Conservation (phyloP, 2,797 vertebrate genomes). For the Glossophaga mutica region DNA sequence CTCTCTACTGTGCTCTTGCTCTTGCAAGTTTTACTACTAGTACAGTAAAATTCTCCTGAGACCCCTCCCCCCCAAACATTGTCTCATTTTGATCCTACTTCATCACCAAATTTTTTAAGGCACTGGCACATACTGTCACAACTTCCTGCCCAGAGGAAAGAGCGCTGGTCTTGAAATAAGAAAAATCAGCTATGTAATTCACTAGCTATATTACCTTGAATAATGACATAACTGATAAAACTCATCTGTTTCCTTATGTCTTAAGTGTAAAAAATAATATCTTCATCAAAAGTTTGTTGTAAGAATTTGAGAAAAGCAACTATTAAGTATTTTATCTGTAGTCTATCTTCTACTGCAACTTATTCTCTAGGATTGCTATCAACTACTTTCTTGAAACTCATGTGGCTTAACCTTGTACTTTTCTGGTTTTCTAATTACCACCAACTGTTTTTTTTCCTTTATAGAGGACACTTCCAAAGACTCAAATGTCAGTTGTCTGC, state of each 20-base stretch:
- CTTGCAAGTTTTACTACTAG: background rate
- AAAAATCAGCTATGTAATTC: background rate
- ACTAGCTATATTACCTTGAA: background rate
- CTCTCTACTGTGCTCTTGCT: background rate
- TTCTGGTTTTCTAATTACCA: background rate
- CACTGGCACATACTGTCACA: background rate
- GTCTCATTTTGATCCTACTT: slow-evolving; percentile 35
- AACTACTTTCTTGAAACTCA: background rate
- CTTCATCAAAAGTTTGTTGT: background rate
- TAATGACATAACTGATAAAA: background rate
- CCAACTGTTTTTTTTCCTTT: background rate
- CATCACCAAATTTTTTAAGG: background rate
- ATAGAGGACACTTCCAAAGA: background rate
- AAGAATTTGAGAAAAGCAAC: slow-evolving; percentile 27
- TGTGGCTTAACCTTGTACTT: background rate
- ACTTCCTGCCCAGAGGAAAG: background rate
- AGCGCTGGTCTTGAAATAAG: background rate
- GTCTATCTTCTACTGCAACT: background rate
- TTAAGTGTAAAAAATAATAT: background rate
- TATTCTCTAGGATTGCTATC: background rate
- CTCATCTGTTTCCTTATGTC: background rate
- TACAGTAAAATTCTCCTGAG: background rate
- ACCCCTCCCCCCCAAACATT: background rate
- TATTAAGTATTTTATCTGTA: background rate
- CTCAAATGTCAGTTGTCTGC: background rate